Evolutionary conservation across 2,888 invertebrate species (phyloP).

Genomic region (Cyaniris semiargus): DNA sequence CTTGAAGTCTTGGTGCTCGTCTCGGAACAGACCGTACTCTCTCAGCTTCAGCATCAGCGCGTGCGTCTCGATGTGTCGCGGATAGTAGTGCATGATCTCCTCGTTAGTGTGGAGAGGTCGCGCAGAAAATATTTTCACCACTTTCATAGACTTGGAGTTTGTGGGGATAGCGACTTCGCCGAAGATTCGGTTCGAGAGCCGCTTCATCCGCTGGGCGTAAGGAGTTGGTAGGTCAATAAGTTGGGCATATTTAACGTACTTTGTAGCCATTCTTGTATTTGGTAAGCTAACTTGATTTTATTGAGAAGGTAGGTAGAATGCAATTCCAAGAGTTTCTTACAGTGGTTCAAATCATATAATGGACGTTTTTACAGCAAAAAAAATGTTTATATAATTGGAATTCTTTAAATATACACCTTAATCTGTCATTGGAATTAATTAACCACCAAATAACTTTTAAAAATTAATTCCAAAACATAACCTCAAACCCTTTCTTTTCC

Average conservation of each 20-base stretch:
- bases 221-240: conserved; percentile 85
- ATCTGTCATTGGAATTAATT: too few species aligned
- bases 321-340: neutral
- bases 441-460: too few species aligned
- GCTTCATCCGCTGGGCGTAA: conserved; percentile 92
- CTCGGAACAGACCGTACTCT: conserved; percentile 89
- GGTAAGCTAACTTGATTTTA: neutral
- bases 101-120: conserved; percentile 87
- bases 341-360: neutral
- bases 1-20: conserved; percentile 93
- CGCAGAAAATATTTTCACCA: conserved; percentile 88
- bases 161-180: conserved; percentile 91
- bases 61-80: conserved; percentile 89
- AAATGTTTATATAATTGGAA: too few species aligned
- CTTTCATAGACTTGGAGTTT: conserved; percentile 87
- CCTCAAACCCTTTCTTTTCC: too few species aligned
- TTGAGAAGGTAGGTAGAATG: neutral
- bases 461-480: too few species aligned
- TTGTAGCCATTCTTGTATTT: conserved; percentile 66
- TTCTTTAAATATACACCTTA: too few species aligned
- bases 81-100: conserved; percentile 91
- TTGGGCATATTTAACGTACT: conserved; percentile 86
- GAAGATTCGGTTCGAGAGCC: conserved; percentile 92
- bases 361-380: neutral
- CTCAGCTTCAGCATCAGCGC: conserved; percentile 86